These are phyloP conservation scores for Mustela erminea DNA, from an alignment of 2,797 vertebrate genomes.

Conservation along the genomic window DNA sequence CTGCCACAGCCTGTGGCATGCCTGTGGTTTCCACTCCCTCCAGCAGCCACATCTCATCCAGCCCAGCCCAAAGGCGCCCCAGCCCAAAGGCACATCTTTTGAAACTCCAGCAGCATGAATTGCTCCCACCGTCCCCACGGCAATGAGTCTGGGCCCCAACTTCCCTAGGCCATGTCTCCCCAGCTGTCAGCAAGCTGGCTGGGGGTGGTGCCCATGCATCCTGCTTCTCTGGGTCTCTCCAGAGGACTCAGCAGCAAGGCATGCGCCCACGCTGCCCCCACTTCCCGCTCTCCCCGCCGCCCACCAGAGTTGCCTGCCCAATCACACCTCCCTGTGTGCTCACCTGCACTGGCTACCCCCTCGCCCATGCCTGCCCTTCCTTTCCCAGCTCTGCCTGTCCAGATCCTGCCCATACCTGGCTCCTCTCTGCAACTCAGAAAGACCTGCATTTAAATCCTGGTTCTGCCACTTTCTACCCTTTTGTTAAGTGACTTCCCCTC, in stretches of 20 bases:
- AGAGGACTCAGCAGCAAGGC: neutral
- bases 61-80: neutral
- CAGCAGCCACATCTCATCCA: neutral
- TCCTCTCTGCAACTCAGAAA: neutral
- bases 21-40: neutral
- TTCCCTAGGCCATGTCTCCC: neutral
- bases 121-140: neutral
- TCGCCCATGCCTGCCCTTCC: neutral
- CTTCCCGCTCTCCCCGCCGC: neutral
- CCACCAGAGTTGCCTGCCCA: neutral
- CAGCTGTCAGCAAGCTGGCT: neutral
- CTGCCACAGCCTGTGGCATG: neutral
- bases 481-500: neutral
- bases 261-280: neutral
- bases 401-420: neutral
- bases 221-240: neutral
- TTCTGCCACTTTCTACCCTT: neutral
- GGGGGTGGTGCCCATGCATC: neutral
- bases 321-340: neutral
- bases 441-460: neutral
- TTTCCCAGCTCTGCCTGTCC: neutral
- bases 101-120: neutral
- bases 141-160: neutral
- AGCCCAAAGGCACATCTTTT: neutral
- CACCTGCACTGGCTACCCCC: neutral